Percentiles rank a stretch among this genome's conserved stretches.
Conservation (phyloP, 53 echinoderm and acorn worm species). For the Henricia sp. region DNA sequence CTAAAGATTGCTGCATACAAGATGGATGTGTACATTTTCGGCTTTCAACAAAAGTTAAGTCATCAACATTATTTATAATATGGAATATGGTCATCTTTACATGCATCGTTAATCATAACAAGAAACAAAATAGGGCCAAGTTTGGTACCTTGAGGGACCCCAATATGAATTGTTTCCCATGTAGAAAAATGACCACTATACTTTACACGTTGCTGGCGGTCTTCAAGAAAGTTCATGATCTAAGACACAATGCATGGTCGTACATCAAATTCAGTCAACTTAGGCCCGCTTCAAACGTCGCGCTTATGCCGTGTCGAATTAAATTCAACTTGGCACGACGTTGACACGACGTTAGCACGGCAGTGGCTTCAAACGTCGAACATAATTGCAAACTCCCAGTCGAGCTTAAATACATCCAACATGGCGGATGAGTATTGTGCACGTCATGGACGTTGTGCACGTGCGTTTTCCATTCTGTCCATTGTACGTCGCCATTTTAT, state of each 20-base stretch:
- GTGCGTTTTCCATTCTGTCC: too few relatives aligned
- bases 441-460: too few relatives aligned
- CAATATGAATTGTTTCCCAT: neutral
- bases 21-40: slow-evolving; percentile 16
- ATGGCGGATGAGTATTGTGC: too few relatives aligned
- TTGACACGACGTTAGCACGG: too few relatives aligned
- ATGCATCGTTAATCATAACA: slow-evolving; percentile 8
- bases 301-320: too few relatives aligned
- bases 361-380: too few relatives aligned
- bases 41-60: slow-evolving; percentile 24
- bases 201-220: neutral
- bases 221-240: slow-evolving; percentile 7
- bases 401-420: too few relatives aligned
- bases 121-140: slow-evolving; percentile 17
- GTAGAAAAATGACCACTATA: neutral
- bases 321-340: too few relatives aligned
- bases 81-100: slow-evolving; percentile 2
- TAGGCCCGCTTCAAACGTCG: too few relatives aligned
- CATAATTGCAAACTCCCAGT: too few relatives aligned
- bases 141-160: slow-evolving; percentile 22
- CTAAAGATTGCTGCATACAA: slow-evolving; percentile 25
- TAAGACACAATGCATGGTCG: slow-evolving; percentile 9
- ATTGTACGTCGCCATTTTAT: too few relatives aligned
- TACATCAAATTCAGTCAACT: slow-evolving; percentile 11
- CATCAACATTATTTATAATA: slow-evolving; percentile 22